phyloP scores from a whole-genome alignment of 1,140 invertebrate genomes.

The Andrena cerasifolii region DNA sequence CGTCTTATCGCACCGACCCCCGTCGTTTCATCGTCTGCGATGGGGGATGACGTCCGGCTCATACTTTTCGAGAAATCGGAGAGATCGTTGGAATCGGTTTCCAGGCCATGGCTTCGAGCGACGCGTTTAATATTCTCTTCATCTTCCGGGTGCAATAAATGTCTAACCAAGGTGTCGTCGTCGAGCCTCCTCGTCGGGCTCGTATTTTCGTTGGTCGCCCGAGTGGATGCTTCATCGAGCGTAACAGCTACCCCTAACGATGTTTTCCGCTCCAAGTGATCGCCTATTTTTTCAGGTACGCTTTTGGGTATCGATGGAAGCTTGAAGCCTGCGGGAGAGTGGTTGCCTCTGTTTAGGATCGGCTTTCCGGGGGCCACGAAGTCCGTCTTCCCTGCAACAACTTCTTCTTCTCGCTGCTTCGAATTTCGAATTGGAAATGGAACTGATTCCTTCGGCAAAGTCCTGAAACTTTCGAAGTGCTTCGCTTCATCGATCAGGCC shows the following conservation, averaged over 20 bases:
- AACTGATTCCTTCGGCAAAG: not conserved
- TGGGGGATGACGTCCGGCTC: too few species aligned
- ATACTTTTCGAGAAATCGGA: too few species aligned
- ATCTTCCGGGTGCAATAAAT: conserved; percentile 14
- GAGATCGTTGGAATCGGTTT: too few species aligned
- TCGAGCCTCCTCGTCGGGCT: conserved; percentile 8
- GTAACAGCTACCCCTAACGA: conserved; percentile 45
- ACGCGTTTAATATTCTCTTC: not conserved
- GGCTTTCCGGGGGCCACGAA: too few species aligned
- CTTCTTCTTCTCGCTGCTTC: not conserved
- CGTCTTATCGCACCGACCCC: not conserved
- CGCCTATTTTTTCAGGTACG: conserved; percentile 29
- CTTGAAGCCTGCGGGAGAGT: not conserved
- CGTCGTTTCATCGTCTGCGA: not conserved
- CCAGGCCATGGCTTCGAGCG: not conserved
- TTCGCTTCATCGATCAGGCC: not conserved
- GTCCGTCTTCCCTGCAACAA: not conserved
- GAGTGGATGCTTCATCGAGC: conserved; percentile 52
- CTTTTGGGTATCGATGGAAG: conserved; percentile 22
- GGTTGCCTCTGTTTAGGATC: not conserved
- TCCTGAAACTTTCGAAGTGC: not conserved
- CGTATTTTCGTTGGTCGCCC: conserved; percentile 54
- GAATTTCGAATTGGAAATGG: not conserved
- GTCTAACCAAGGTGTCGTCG: not conserved
- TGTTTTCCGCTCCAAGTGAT: conserved; percentile 49